phyloP scores from a whole-genome alignment of 1,140 invertebrate species.

The Zaprionus ornatus region DNA sequence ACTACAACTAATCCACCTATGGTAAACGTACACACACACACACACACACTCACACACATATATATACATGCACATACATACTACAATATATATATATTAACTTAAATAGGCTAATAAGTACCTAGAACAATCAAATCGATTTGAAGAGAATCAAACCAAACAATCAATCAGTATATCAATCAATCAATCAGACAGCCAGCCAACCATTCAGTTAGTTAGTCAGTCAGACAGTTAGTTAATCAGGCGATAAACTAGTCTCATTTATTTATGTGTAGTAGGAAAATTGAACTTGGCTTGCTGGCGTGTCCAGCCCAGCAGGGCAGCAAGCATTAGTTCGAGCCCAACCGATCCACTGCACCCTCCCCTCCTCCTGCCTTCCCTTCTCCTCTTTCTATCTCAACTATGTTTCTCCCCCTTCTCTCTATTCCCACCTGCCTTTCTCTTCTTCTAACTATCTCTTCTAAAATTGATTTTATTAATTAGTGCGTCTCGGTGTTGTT shows the following conservation, averaged over 20 bases:
- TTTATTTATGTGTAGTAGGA: slow-evolving; percentile 2
- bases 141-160: background rate
- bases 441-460: background rate
- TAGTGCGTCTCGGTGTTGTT: slow-evolving; percentile 48
- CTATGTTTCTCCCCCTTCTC: background rate
- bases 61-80: background rate
- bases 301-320: slow-evolving; percentile 73
- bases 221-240: background rate
- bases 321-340: slow-evolving; percentile 65
- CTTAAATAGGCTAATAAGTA: slow-evolving; percentile 19
- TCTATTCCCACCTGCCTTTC: too few species aligned
- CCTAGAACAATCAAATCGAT: slow-evolving; percentile 25
- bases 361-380: too few species aligned
- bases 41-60: too few species aligned
- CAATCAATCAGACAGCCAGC: background rate
- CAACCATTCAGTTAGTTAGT: slow-evolving; percentile 3
- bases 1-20: slow-evolving; percentile 23
- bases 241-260: background rate
- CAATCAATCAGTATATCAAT: slow-evolving; percentile 15
- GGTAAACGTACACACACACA: background rate
- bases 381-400: too few species aligned
- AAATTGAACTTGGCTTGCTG: slow-evolving; percentile 73
- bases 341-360: slow-evolving; percentile 11
- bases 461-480: slow-evolving; percentile 11
- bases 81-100: background rate